Conservation (phyloP, 2,113 vertebrate species). For the Carassius auratus region DNA sequence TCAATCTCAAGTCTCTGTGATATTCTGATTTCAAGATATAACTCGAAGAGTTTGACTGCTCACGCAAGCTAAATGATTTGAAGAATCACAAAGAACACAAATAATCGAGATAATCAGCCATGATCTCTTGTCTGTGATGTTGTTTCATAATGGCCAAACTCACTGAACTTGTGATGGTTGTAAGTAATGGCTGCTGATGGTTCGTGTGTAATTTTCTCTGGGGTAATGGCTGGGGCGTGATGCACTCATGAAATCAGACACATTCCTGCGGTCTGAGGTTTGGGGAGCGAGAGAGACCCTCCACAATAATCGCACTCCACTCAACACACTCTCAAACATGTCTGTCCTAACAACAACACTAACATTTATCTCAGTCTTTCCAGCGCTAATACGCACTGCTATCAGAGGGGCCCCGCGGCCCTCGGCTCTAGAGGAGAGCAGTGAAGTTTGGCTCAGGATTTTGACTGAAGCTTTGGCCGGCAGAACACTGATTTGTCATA, state of each 20-base stretch:
- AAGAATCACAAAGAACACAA: neutral
- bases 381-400: neutral
- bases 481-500: neutral
- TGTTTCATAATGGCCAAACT: conserved; percentile 15
- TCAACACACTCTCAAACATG: conserved; percentile 5
- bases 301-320: conserved; percentile 12
- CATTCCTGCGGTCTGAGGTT: conserved; percentile 43
- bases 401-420: neutral
- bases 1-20: neutral
- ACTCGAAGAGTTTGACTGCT: neutral
- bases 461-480: neutral
- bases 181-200: conserved; percentile 16
- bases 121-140: neutral
- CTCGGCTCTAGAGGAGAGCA: neutral
- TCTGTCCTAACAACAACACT: conserved; percentile 3
- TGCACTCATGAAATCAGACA: conserved; percentile 35
- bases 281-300: conserved; percentile 26
- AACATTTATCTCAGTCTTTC: conserved; percentile 27
- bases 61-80: neutral
- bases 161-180: conserved; percentile 12
- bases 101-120: neutral
- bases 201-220: conserved; percentile 39
- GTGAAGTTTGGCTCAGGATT: neutral
- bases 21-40: neutral
- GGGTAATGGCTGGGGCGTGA: conserved; percentile 29